Evolutionary conservation across 2,888 invertebrate species (phyloP).

Genomic region (Mystacides longicornis): DNA sequence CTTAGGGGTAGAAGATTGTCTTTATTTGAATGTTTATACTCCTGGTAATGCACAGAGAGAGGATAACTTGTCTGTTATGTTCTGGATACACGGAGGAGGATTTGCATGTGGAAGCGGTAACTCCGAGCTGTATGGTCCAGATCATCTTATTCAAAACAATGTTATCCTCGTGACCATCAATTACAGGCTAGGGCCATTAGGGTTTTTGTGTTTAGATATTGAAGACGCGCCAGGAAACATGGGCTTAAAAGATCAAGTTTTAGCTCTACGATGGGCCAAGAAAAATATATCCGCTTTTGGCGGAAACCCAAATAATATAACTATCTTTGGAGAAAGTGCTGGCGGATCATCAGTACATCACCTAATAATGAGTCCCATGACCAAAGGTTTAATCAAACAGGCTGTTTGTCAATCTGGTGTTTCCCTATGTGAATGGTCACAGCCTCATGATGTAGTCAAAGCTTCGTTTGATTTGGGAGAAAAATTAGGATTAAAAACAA

Average conservation of each 20-base stretch:
- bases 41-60: neutral
- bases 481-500: slow-evolving; percentile 11
- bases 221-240: slow-evolving; percentile 18
- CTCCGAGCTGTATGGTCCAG: slow-evolving; percentile 12
- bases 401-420: slow-evolving; percentile 18
- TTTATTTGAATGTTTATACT: slow-evolving; percentile 8
- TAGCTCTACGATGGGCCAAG: slow-evolving; percentile 17
- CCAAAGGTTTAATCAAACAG: slow-evolving; percentile 12
- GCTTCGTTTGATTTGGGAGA: slow-evolving; percentile 16
- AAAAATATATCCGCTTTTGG: slow-evolving; percentile 18
- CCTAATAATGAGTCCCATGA: slow-evolving; percentile 8
- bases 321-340: slow-evolving; percentile 20
- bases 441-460: slow-evolving; percentile 3
- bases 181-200: slow-evolving; percentile 15
- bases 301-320: slow-evolving; percentile 19
- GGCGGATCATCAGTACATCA: slow-evolving; percentile 15
- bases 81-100: slow-evolving; percentile 22
- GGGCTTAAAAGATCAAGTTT: slow-evolving; percentile 20
- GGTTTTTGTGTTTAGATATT: slow-evolving; percentile 18
- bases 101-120: slow-evolving; percentile 14
- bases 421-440: slow-evolving; percentile 11
- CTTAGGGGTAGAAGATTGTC: slow-evolving; percentile 9
- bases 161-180: slow-evolving; percentile 21
- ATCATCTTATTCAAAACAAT: slow-evolving; percentile 12
- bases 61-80: slow-evolving; percentile 16